phyloP scores from a whole-genome alignment of 2,113 vertebrate species.

The Mormoops blainvillei region DNA sequence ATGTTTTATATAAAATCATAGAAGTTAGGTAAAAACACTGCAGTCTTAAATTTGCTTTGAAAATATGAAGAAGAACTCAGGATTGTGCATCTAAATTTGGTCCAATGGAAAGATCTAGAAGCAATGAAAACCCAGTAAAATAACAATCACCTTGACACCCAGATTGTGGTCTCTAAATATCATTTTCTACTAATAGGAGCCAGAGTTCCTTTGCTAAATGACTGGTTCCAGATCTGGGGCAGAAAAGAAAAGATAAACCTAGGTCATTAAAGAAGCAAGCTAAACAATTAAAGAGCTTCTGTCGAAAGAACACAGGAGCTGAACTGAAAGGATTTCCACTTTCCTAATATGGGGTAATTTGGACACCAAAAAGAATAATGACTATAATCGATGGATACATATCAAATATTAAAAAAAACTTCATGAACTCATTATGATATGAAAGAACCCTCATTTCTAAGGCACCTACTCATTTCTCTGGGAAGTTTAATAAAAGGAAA shows the following conservation, averaged over 20 bases:
- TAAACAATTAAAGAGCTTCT: background rate
- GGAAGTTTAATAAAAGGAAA: background rate
- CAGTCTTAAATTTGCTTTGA: background rate
- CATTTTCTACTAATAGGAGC: background rate
- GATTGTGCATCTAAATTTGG: background rate
- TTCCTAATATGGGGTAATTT: background rate
- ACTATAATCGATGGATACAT: background rate
- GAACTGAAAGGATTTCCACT: background rate
- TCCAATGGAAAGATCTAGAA: background rate
- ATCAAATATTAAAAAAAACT: background rate
- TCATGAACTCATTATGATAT: background rate
- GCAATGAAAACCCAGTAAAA: slow-evolving; percentile 11
- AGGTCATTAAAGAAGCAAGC: background rate
- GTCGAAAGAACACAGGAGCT: background rate
- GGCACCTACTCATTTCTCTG: background rate
- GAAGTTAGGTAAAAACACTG: background rate
- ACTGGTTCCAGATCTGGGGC: background rate
- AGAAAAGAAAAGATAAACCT: background rate
- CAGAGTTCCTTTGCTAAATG: background rate
- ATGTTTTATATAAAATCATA: background rate
- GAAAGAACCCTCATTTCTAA: background rate
- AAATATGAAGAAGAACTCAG: background rate
- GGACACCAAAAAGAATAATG: background rate
- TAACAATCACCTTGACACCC: background rate
- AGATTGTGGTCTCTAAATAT: background rate